Evolutionary conservation across 2,888 invertebrate genomes (phyloP).

Genomic region (Rhingia campestris): DNA sequence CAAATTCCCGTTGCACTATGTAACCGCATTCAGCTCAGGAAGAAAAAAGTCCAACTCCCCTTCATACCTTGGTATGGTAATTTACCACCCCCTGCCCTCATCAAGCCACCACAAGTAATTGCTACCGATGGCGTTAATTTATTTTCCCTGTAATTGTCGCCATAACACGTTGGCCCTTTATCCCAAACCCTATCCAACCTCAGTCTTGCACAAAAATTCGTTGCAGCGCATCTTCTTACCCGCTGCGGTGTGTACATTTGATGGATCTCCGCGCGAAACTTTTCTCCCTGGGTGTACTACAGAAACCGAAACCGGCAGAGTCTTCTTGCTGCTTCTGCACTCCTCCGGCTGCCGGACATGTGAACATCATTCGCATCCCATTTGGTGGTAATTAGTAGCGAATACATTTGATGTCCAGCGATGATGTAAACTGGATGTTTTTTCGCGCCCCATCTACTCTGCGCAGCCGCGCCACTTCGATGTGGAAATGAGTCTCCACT

Average conservation of each 20-base stretch:
- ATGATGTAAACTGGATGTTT: constrained; percentile 75
- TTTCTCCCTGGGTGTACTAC: background rate
- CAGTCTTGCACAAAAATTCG: background rate
- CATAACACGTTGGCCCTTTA: constrained; percentile 34
- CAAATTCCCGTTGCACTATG: no score
- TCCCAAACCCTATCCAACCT: background rate
- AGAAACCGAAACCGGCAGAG: constrained; percentile 25
- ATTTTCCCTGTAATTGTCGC: constrained; percentile 43
- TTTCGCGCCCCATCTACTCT: constrained; percentile 56
- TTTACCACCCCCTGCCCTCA: no score
- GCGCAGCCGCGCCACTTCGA: background rate
- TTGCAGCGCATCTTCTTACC: background rate
- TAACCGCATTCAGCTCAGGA: no score
- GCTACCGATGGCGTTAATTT: constrained; percentile 43
- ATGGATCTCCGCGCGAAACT: constrained; percentile 21
- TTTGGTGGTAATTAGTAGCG: constrained; percentile 73
- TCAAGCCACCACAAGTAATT: constrained; percentile 21
- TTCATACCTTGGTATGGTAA: no score
- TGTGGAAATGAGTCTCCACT: constrained; percentile 12
- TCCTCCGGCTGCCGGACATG: constrained; percentile 24
- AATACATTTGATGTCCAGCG: constrained; percentile 72
- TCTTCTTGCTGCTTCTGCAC: constrained; percentile 3
- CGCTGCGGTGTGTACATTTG: constrained; percentile 1
- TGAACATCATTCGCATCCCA: constrained; percentile 57
- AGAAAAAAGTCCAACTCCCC: no score